Percentiles rank a stretch among this genome's conserved stretches.
phyloP scores from a whole-genome alignment of 2,113 vertebrate species.

The Crypturellus undulatus region DNA sequence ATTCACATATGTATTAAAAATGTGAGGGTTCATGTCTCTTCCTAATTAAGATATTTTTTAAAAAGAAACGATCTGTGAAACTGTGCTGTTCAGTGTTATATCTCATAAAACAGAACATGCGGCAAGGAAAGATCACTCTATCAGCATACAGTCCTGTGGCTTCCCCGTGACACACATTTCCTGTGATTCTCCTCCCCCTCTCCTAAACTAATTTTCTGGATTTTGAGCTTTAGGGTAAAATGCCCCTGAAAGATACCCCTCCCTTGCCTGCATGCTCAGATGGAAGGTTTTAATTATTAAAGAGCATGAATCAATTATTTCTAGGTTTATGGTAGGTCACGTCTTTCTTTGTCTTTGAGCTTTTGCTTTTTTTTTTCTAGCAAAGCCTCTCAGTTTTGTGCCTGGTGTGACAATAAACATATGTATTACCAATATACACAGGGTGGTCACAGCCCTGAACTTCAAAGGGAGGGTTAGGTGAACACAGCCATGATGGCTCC shows the following conservation, averaged over 20 bases:
- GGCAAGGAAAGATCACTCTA: not conserved
- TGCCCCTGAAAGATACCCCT: not conserved
- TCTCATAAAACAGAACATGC: not conserved
- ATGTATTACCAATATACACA: not conserved
- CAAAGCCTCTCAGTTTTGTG: not conserved
- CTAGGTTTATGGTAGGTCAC: not conserved
- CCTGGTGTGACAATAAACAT: not conserved
- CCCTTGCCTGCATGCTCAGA: not conserved
- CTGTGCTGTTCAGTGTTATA: not conserved
- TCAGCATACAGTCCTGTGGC: not conserved
- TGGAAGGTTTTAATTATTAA: constrained; percentile 26
- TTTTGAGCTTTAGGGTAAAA: not conserved
- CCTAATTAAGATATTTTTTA: not conserved
- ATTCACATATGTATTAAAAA: not conserved
- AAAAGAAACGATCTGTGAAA: not conserved
- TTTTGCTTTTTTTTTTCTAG: not conserved
- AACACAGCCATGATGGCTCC: not conserved
- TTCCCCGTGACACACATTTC: not conserved
- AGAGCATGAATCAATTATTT: constrained; percentile 21
- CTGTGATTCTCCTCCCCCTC: not conserved
- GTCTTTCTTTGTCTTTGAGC: not conserved
- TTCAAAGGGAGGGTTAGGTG: not conserved
- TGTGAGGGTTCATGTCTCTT: not conserved
- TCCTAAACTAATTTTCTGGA: not conserved
- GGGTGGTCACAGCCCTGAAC: not conserved